Percentiles rank a stretch among this genome's conserved stretches.
phyloP scores from a whole-genome alignment of 2,888 invertebrate species.

The Ommatoiulus sabulosus region DNA sequence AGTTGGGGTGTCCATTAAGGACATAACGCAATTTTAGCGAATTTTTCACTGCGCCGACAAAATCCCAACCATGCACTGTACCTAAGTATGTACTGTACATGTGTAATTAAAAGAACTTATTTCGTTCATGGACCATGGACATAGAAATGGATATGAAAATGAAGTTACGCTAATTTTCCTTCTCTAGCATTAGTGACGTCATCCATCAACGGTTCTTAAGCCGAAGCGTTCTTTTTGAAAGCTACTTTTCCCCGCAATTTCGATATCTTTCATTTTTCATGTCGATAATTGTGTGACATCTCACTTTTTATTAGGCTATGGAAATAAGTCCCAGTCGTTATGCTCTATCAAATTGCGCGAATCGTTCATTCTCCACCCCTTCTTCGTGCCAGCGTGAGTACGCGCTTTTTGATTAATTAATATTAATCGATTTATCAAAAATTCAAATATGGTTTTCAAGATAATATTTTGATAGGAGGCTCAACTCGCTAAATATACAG shows the following conservation, averaged over 20 bases:
- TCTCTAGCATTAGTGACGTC: not conserved
- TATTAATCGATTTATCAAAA: constrained; percentile 43
- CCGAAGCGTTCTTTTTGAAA: not conserved
- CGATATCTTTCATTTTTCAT: constrained; percentile 8
- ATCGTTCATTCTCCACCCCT: not conserved
- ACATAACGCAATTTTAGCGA: too few relatives aligned
- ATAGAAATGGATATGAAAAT: too few relatives aligned
- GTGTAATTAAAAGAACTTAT: too few relatives aligned
- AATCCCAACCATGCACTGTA: too few relatives aligned
- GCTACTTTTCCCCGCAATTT: not conserved
- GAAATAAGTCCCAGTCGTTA: constrained; percentile 2
- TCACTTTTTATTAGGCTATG: constrained; percentile 30
- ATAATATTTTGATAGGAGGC: constrained; percentile 36
- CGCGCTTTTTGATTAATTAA: constrained; percentile 43
- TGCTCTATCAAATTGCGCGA: not conserved
- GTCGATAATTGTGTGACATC: constrained; percentile 12
- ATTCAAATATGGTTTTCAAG: constrained; percentile 40
- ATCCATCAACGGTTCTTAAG: not conserved
- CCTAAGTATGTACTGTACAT: too few relatives aligned
- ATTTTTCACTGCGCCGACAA: too few relatives aligned
- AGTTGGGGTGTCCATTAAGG: too few relatives aligned
- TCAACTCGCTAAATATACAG: constrained; percentile 36
- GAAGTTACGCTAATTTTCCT: not conserved
- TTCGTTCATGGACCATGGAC: too few relatives aligned
- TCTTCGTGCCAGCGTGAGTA: not conserved